Evolutionary conservation across 2,888 invertebrate genomes (phyloP).

Genomic region (Yponomeuta evonymella): DNA sequence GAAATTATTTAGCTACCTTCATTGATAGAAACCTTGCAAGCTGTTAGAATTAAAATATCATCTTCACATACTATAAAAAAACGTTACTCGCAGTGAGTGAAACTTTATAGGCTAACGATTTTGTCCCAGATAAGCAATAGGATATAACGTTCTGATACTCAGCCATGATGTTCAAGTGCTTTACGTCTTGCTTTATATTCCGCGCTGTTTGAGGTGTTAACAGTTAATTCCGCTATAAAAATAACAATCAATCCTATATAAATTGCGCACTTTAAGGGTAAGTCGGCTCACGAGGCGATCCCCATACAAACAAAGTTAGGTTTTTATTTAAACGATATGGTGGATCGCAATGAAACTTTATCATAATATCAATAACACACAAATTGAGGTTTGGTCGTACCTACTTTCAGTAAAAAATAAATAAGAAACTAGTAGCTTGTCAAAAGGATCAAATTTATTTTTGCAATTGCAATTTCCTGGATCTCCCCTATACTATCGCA

Average conservation of each 20-base stretch:
- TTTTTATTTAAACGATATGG: too few species aligned
- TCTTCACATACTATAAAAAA: conserved; percentile 5
- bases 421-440: too few species aligned
- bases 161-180: neutral
- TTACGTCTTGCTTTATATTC: neutral
- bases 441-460: too few species aligned
- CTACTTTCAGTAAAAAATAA: neutral
- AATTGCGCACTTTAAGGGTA: neutral
- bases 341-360: neutral
- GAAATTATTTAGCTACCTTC: neutral
- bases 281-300: too few species aligned
- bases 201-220: neutral
- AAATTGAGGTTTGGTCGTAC: neutral
- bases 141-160: conserved; percentile 23
- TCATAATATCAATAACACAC: neutral
- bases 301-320: too few species aligned
- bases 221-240: neutral
- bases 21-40: neutral
- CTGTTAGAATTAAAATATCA: conserved; percentile 2
- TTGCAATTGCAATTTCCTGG: too few species aligned
- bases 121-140: conserved; percentile 30
- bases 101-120: conserved; percentile 35
- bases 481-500: too few species aligned
- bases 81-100: conserved; percentile 29
- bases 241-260: neutral